phyloP scores from a whole-genome alignment of 2,797 vertebrate genomes.

The Rhyacichthys aspro region DNA sequence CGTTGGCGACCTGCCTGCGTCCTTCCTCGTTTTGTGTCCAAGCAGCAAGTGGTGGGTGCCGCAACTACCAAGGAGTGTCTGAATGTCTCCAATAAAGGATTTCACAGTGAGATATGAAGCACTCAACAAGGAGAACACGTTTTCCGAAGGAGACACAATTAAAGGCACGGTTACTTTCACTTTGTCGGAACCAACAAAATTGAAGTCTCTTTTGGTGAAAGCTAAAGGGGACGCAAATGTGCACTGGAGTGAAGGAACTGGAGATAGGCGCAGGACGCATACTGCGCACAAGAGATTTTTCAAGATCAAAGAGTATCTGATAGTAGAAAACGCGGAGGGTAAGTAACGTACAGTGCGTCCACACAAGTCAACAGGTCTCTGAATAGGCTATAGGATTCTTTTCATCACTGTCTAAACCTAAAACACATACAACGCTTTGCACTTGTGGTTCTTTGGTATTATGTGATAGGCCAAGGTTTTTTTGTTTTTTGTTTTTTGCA shows the following conservation, averaged over 20 bases:
- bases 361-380: too few relatives aligned
- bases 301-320: constrained; percentile 84
- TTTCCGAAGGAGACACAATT: constrained; percentile 86
- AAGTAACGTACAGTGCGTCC: too few relatives aligned
- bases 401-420: too few relatives aligned
- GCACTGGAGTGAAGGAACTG: constrained; percentile 77
- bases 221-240: constrained; percentile 86
- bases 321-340: constrained; percentile 81
- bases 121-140: constrained; percentile 63
- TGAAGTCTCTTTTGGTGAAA: constrained; percentile 82
- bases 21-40: too few relatives aligned
- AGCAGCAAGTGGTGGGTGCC: too few relatives aligned
- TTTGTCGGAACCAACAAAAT: constrained; percentile 83
- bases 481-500: too few relatives aligned
- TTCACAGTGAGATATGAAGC: constrained; percentile 24
- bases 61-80: too few relatives aligned
- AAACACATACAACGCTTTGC: too few relatives aligned
- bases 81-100: constrained; percentile 55
- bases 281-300: constrained; percentile 84
- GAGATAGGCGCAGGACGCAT: constrained; percentile 70
- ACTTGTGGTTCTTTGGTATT: too few relatives aligned
- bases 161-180: constrained; percentile 84
- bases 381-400: too few relatives aligned
- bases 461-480: too few relatives aligned
- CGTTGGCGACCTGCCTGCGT: too few relatives aligned